These are phyloP conservation scores for Passerina amoena DNA, from an alignment of 2,113 vertebrate species.

Conservation along the genomic window DNA sequence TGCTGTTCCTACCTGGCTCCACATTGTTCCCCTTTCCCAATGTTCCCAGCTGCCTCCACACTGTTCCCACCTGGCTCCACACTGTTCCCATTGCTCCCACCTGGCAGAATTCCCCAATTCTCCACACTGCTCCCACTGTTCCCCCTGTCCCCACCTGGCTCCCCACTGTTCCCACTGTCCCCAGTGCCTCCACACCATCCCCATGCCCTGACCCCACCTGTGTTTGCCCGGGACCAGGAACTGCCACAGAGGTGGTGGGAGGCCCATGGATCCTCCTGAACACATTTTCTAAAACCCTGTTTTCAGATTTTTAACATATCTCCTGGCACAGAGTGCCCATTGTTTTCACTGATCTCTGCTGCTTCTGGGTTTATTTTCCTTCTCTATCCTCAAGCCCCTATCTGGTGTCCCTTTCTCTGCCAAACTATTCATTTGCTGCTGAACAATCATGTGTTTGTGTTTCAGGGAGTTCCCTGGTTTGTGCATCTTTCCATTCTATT, in stretches of 20 bases:
- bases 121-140: too few relatives aligned
- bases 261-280: not conserved
- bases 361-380: slow-evolving; percentile 34
- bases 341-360: slow-evolving; percentile 49
- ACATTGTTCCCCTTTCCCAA: too few relatives aligned
- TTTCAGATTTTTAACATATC: slow-evolving; percentile 11
- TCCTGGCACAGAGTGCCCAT: slow-evolving; percentile 7
- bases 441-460: not conserved
- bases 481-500: not conserved
- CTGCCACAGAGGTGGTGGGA: not conserved
- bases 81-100: too few relatives aligned
- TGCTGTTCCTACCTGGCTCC: not conserved
- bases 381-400: not conserved
- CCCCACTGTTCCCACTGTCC: too few relatives aligned
- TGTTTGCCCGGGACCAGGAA: not conserved
- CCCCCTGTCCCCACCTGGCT: too few relatives aligned
- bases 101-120: too few relatives aligned
- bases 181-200: fast-evolving
- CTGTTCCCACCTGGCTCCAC: too few relatives aligned
- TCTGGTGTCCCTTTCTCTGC: not conserved
- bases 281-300: fast-evolving
- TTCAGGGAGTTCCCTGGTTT: not conserved
- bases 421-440: not conserved
- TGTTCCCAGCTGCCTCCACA: too few relatives aligned
- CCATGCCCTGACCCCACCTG: not conserved